These are phyloP conservation scores for Penaeus chinensis DNA, from an alignment of 1,140 invertebrate genomes.

Conservation along the genomic window DNA sequence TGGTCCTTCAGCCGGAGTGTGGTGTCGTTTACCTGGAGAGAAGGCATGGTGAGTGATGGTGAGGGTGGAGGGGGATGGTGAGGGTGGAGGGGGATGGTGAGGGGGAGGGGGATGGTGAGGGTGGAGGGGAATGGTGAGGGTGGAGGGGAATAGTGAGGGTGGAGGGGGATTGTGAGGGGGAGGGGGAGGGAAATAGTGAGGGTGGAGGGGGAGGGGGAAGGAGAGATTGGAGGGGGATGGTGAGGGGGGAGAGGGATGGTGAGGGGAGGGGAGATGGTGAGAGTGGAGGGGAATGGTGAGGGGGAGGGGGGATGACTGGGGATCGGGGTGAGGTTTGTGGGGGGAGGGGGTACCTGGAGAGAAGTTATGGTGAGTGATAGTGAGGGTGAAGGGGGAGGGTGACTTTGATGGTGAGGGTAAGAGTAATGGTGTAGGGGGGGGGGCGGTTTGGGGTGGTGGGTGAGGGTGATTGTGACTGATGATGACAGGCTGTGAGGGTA, in stretches of 20 bases:
- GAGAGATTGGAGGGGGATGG: background rate
- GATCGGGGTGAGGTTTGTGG: background rate
- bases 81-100: too few relatives aligned
- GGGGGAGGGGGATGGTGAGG: background rate
- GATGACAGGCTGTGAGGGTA: too few relatives aligned
- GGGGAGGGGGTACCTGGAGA: background rate
- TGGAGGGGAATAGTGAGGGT: too few relatives aligned
- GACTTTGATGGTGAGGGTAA: background rate
- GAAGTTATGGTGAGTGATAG: background rate
- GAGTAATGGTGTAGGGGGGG: too few relatives aligned
- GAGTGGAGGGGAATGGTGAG: background rate
- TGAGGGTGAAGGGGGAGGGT: background rate
- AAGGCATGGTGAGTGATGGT: too few relatives aligned
- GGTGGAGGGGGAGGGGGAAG: background rate
- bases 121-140: background rate
- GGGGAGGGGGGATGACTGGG: too few relatives aligned
- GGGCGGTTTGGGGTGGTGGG: too few relatives aligned
- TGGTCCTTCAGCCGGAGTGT: conserved; percentile 43
- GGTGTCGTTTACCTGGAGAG: conserved; percentile 40
- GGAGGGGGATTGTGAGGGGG: background rate
- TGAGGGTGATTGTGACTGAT: too few relatives aligned
- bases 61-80: background rate
- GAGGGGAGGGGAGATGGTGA: background rate
- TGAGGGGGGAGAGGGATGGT: background rate
- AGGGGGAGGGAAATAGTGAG: background rate